phyloP scores from a whole-genome alignment of 1,140 invertebrate genomes.

The Triops longicaudatus region DNA sequence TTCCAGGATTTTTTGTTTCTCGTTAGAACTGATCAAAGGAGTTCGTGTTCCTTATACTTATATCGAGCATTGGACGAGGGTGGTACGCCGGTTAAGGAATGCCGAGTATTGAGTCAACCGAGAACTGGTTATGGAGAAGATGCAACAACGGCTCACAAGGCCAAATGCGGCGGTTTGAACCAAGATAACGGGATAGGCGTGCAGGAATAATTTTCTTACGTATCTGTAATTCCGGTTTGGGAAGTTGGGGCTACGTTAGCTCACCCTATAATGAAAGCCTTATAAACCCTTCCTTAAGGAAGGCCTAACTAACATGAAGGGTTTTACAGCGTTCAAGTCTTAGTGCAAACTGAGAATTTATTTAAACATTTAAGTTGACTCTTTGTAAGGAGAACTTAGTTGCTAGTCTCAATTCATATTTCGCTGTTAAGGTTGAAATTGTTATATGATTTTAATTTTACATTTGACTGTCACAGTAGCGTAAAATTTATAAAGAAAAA shows the following conservation, averaged over 20 bases:
- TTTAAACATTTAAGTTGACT: too few species aligned
- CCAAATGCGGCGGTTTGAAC: not conserved
- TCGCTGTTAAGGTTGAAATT: too few species aligned
- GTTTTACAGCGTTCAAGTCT: too few species aligned
- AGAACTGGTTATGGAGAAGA: not conserved
- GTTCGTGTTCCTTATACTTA: not conserved
- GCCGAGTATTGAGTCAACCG: not conserved
- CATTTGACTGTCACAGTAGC: too few species aligned
- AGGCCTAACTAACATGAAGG: too few species aligned
- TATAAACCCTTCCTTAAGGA: not conserved
- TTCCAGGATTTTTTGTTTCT: not conserved
- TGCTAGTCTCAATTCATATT: too few species aligned
- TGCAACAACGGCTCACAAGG: not conserved
- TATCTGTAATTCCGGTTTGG: not conserved
- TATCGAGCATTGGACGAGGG: not conserved
- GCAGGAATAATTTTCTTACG: not conserved
- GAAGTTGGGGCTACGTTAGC: not conserved
- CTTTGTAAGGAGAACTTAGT: too few species aligned
- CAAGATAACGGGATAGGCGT: not conserved
- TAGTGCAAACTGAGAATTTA: too few species aligned
- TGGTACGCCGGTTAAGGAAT: not conserved
- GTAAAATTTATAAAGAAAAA: too few species aligned
- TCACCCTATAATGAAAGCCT: not conserved
- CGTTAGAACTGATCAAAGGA: not conserved
- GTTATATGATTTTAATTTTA: too few species aligned